Evolutionary conservation across 2,888 invertebrate species (phyloP).

Genomic region (Andrena chrysosceles): DNA sequence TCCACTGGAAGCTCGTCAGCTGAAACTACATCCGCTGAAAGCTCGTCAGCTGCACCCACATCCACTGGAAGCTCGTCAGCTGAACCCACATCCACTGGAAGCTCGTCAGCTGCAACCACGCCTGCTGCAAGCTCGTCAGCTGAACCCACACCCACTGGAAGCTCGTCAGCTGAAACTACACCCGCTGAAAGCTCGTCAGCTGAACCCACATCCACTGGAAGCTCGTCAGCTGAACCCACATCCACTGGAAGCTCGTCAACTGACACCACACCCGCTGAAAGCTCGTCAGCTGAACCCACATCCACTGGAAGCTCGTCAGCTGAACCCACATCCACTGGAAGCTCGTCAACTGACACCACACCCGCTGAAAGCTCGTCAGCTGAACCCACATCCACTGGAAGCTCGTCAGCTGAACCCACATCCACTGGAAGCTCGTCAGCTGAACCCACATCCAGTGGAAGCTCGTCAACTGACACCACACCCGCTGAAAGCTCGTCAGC

Average conservation of each 20-base stretch:
- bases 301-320: not conserved
- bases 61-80: not conserved
- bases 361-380: no score
- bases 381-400: not conserved
- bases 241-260: no score
- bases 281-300: not conserved
- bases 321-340: no score
- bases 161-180: not conserved
- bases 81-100: no score
- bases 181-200: not conserved
- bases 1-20: not conserved
- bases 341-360: no score
- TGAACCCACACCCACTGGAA: not conserved
- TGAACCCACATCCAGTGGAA: not conserved
- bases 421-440: not conserved
- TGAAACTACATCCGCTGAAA: not conserved
- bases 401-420: not conserved
- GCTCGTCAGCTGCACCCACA: not conserved
- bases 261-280: not conserved
- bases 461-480: no score
- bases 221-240: no score
- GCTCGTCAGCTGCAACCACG: not conserved
- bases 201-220: no score
- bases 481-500: no score
- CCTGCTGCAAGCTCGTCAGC: not conserved